phyloP scores from a whole-genome alignment of 2,113 vertebrate species.

The Entelurus aequoreus region DNA sequence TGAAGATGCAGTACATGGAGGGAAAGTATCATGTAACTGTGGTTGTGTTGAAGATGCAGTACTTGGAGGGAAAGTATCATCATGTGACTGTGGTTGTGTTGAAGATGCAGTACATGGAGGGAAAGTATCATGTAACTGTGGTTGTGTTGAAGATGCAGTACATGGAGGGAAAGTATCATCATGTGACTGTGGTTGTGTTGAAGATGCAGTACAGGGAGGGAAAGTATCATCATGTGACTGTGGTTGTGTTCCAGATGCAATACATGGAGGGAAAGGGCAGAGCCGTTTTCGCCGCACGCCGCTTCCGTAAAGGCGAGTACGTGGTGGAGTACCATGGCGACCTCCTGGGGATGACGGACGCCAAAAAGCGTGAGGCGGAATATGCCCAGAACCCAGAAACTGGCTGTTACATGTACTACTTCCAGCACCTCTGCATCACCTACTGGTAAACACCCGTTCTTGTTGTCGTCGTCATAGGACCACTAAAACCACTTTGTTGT shows the following conservation, averaged over 20 bases:
- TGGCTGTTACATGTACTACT: conserved; percentile 99
- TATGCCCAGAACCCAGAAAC: conserved; percentile 89
- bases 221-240: too few relatives aligned
- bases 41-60: too few relatives aligned
- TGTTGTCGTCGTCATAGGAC: background rate
- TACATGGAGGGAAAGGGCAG: conserved; percentile 87
- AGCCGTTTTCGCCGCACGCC: conserved; percentile 84
- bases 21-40: too few relatives aligned
- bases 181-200: too few relatives aligned
- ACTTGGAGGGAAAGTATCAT: too few relatives aligned
- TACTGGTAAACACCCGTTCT: conserved; percentile 77
- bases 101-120: too few relatives aligned
- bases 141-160: too few relatives aligned
- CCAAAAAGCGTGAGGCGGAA: conserved; percentile 84
- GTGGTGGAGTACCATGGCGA: conserved; percentile 97
- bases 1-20: too few relatives aligned
- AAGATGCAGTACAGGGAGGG: too few relatives aligned
- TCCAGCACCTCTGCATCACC: conserved; percentile 93
- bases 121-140: too few relatives aligned
- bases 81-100: too few relatives aligned
- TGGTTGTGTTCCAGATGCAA: conserved; percentile 75
- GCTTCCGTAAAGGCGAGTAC: conserved; percentile 88
- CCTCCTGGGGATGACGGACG: conserved; percentile 86
- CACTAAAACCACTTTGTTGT: background rate
- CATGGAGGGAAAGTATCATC: too few relatives aligned